Base-by-base conservation (phyloP, 2,113 vertebrate genomes). In the Prietella phreatophila region DNA sequence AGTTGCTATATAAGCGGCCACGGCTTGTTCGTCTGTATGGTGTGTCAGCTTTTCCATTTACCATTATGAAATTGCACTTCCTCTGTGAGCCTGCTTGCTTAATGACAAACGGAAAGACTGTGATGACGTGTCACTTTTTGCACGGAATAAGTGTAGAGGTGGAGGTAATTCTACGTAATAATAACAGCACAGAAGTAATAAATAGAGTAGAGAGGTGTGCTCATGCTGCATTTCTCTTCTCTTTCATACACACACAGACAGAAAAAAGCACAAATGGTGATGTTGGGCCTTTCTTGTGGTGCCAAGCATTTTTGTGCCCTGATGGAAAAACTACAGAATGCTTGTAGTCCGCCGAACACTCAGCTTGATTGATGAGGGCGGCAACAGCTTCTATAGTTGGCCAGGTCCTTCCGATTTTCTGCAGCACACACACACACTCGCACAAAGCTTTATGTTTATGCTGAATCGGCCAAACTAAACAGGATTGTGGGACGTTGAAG, bases 311-410 rank as follows among this genome's bases (percentile, higher is more conserved):
- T 63, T 67, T 71, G 83, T 82, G 78, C 50, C 84, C 55, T 86
- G 82, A 86, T 88, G 87, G 87, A 86, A 86, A 90, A 87, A 36
- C 27, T 85, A 30, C 42, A 47, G 42, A 47, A 47, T 82, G 60
- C 75, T 86, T 88, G 73, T 88, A 84, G 76, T 33, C 73, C 56
- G 20, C 56, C 17, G 56, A 60, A 47, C 60, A 33, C 81, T 80
- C 55, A 30, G 53, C 58, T 75, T 89, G 87, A 90, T 89, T 88
- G 60, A 89, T 87, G 88, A 82, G 60, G 71, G 67, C 63, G 63
- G 30, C 78, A 78, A 30, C 36, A 85, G 65, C 42, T 84, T 88
- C 87, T 81, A 88, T 89, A 84, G 85, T 85, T 89, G 89, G 88
- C 63, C 55, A 56, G 76, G 80, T 87, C 36, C 61, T 81, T 86